phyloP scores from a whole-genome alignment of 2,888 invertebrate species.

The Harpalus rubripes region DNA sequence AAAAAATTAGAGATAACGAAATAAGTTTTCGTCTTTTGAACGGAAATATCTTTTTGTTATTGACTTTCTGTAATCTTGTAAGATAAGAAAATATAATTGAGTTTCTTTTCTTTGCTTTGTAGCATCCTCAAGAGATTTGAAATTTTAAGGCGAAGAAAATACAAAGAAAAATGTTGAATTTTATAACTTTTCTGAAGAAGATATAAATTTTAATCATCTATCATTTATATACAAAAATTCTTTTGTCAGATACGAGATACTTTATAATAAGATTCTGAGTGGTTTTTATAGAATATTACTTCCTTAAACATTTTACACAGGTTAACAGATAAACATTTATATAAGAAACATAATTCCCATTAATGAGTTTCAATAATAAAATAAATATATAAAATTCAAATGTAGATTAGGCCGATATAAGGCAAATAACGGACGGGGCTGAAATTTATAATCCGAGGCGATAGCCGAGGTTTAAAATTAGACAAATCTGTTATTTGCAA shows the following conservation, averaged over 20 bases:
- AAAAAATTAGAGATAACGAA: neutral
- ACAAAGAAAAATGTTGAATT: constrained; percentile 31
- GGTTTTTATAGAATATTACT: too few species aligned
- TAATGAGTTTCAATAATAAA: too few species aligned
- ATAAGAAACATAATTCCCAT: too few species aligned
- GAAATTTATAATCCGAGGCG: too few species aligned
- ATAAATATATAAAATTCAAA: too few species aligned
- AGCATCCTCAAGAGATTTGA: constrained; percentile 8
- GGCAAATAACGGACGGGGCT: too few species aligned
- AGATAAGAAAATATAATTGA: constrained; percentile 36
- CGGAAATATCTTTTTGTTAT: constrained; percentile 20
- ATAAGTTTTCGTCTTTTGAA: neutral
- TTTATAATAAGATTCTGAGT: neutral
- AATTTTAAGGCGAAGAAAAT: constrained; percentile 14
- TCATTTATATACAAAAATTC: constrained; percentile 21
- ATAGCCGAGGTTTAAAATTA: too few species aligned
- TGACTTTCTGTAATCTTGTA: constrained; percentile 32
- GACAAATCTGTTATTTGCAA: too few species aligned
- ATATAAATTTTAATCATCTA: constrained; percentile 24
- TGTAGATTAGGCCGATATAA: too few species aligned
- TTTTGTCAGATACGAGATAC: neutral
- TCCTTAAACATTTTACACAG: too few species aligned
- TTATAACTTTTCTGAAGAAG: constrained; percentile 19
- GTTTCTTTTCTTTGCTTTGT: constrained; percentile 48
- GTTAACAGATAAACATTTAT: too few species aligned